phyloP scores from a whole-genome alignment of 2,888 invertebrate genomes.

The Cryptocephalus primarius region DNA sequence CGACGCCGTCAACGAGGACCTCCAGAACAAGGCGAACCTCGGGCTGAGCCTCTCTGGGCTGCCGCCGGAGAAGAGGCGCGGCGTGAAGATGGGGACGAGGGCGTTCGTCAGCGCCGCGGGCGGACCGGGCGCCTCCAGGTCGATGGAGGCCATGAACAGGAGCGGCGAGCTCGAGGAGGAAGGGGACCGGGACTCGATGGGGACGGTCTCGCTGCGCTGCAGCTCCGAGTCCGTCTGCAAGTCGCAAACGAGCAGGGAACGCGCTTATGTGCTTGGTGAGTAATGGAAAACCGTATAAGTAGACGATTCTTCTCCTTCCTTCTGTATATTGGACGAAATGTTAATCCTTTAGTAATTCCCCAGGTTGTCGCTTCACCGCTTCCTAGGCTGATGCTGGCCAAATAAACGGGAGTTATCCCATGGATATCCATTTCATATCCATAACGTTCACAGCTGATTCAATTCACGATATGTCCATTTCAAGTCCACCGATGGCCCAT shows the following conservation, averaged over 20 bases:
- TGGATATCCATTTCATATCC: too few relatives aligned
- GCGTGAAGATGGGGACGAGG: conserved; percentile 66
- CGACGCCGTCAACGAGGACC: conserved; percentile 41
- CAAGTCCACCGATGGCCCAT: too few relatives aligned
- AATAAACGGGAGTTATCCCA: too few relatives aligned
- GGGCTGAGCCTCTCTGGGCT: conserved; percentile 40
- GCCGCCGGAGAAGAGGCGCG: conserved; percentile 39
- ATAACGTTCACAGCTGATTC: too few relatives aligned
- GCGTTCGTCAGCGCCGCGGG: conserved; percentile 42
- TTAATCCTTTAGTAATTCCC: too few relatives aligned
- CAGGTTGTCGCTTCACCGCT: too few relatives aligned
- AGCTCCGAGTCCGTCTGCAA: conserved; percentile 30
- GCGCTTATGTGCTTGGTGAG: conserved; percentile 46
- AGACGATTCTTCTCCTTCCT: too few relatives aligned
- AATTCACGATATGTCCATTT: too few relatives aligned
- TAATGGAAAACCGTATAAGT: conserved; percentile 9
- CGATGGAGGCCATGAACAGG: conserved; percentile 34
- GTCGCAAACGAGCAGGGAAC: conserved; percentile 34
- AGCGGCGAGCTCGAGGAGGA: conserved; percentile 30
- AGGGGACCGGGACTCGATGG: conserved; percentile 22
- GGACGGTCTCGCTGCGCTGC: conserved; percentile 32
- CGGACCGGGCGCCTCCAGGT: conserved; percentile 29
- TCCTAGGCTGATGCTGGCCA: too few relatives aligned
- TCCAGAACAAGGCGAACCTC: conserved; percentile 60
- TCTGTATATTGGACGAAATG: too few relatives aligned